Base-by-base conservation (phyloP, 1,140 invertebrate species). In the Daktulosphaira vitifoliae region DNA sequence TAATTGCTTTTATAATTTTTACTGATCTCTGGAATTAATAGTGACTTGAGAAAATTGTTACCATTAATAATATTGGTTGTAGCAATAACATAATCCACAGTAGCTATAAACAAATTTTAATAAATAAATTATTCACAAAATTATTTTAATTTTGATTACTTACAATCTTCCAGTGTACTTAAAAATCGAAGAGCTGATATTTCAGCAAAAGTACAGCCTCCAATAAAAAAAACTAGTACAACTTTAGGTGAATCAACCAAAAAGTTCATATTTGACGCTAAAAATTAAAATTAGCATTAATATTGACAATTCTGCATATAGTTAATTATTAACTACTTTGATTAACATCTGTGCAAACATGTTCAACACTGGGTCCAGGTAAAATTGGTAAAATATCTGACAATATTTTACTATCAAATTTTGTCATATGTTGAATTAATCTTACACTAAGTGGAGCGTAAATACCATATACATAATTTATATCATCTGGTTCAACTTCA, bases 121-220 rank as follows among this genome's bases (percentile, higher is more conserved):
- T 33, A 33, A 6, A 11, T 33, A 6, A 33, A 33, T 33, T 33
- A 6, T 33, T n/a, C n/a, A n/a, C n/a, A n/a, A n/a, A 11, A 33
- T 11, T 33, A 33, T 33, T 67, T 16, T 50, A 42, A n/a, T 50
- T 29, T 48, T 56, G 23, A 26, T 3, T 68, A 76, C 78, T 77
- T 73, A 86, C 84, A 85, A 69, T 96, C 92, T 77, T 96, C 92
- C 75, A 92, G 86, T 71, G 92, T 88, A 7, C 92, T 89, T 5
- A 98, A 78, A 74, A 92, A 96, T 68, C 95, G 79, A 1, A 98
- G 75, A 0, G 93, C 92, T 2, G 94, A 91, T 70, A 98, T 82
- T 74, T 98, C 96, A 3, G 93, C 89, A 79, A 88, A 96, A 0
- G 95, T 98, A 73, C 93, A 94, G 2, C 96, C 96, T 11, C 96